Conservation (phyloP, 2,797 vertebrate genomes). For the Eospalax fontanierii region DNA sequence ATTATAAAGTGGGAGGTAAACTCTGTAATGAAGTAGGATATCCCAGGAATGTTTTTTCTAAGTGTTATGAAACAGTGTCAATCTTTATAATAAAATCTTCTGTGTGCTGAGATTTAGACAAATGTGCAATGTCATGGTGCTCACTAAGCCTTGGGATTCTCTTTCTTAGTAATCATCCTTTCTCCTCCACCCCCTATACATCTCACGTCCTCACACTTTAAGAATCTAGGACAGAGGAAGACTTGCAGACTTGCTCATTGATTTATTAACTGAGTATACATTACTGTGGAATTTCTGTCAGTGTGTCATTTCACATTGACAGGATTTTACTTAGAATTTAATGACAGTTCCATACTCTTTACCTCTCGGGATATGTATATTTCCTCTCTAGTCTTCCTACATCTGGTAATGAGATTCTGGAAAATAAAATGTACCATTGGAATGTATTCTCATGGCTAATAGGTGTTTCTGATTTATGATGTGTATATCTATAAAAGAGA, state of each 20-base stretch:
- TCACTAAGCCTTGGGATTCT: neutral
- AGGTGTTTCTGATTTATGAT: conserved; percentile 50
- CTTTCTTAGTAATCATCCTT: too few relatives aligned
- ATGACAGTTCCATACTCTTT: conserved; percentile 63
- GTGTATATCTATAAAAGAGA: conserved; percentile 6
- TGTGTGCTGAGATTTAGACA: neutral
- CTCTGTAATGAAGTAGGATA: neutral
- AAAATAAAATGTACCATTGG: conserved; percentile 58
- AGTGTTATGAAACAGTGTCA: neutral
- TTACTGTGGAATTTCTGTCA: conserved; percentile 62
- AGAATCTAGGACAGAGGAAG: neutral
- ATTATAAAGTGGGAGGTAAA: neutral
- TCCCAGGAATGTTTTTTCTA: neutral
- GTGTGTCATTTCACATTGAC: conserved; percentile 56
- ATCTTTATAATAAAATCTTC: neutral
- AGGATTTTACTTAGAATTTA: conserved; percentile 69
- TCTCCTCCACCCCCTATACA: rapidly evolving
- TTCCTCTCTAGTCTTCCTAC: conserved; percentile 28
- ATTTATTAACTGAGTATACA: conserved; percentile 51
- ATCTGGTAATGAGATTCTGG: conserved; percentile 64
- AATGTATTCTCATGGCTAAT: conserved; percentile 38
- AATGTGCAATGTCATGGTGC: neutral
- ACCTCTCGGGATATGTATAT: conserved; percentile 47
- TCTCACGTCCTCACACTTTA: neutral
- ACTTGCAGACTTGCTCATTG: neutral